A percentile compares a stretch with the other conserved stretches of the same genome.
Conservation (phyloP, 1,140 invertebrate genomes). For the Homalodisca vitripennis region DNA sequence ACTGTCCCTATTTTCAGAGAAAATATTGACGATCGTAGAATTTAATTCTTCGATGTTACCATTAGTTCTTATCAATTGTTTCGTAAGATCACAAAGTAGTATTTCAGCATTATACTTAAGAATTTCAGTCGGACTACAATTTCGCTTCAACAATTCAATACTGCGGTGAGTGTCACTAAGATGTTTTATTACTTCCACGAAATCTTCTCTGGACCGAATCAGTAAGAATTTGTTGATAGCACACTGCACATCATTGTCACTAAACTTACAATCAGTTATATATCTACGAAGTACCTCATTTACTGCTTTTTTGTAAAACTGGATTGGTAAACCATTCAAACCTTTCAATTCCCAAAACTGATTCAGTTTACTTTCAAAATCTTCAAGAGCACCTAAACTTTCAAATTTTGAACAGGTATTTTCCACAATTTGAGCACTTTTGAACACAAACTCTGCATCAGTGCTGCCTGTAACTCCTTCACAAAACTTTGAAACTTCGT, state of each 20-base stretch:
- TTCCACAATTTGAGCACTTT: slow-evolving; percentile 51
- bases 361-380: slow-evolving; percentile 43
- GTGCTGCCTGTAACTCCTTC: slow-evolving; percentile 46
- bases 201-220: slow-evolving; percentile 1
- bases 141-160: background rate
- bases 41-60: background rate
- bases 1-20: background rate
- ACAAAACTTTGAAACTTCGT: slow-evolving; percentile 33
- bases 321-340: slow-evolving; percentile 37
- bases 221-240: slow-evolving; percentile 12
- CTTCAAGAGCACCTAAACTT: slow-evolving; percentile 31
- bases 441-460: slow-evolving; percentile 53
- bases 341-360: slow-evolving; percentile 43
- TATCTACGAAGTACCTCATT: slow-evolving; percentile 46
- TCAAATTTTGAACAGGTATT: slow-evolving; percentile 48
- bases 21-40: background rate
- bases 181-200: slow-evolving; percentile 4
- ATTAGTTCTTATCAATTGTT: background rate
- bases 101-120: background rate
- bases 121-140: background rate
- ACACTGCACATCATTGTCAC: slow-evolving; percentile 36
- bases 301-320: slow-evolving; percentile 44
- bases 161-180: background rate
- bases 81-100: background rate
- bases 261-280: slow-evolving; percentile 41